Evolutionary conservation across 2,888 invertebrate species (phyloP).

Genomic region (Altica lythri): DNA sequence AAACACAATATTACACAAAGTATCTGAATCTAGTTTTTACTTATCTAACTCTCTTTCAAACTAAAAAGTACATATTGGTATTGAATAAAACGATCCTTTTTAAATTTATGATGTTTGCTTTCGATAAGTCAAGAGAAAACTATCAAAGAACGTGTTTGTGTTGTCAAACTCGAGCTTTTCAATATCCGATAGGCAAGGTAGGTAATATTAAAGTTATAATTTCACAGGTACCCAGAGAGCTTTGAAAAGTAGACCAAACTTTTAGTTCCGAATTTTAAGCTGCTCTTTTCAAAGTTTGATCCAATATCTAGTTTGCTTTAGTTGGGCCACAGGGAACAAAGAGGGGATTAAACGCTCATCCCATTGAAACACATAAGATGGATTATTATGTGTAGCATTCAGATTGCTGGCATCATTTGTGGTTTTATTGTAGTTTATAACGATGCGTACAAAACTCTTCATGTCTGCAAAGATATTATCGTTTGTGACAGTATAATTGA

Average conservation of each 20-base stretch:
- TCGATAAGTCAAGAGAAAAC: conserved; percentile 43
- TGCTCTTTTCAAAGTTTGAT: background rate
- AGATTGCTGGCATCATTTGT: conserved; percentile 43
- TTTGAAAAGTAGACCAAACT: conserved; percentile 37
- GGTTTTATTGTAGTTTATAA: conserved; percentile 46
- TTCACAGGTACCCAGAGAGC: conserved; percentile 43
- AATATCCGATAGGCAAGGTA: conserved; percentile 45
- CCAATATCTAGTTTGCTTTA: background rate
- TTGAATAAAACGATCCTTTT: conserved; percentile 27
- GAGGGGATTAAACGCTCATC: conserved; percentile 57
- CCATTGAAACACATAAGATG: conserved; percentile 55
- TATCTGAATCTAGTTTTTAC: too few species aligned
- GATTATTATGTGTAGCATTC: conserved; percentile 50
- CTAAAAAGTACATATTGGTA: conserved; percentile 7
- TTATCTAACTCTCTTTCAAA: conserved; percentile 6
- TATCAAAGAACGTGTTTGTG: conserved; percentile 43
- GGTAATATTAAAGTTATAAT: conserved; percentile 45
- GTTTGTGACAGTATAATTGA: conserved; percentile 37
- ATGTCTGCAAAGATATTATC: conserved; percentile 37
- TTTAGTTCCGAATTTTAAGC: background rate
- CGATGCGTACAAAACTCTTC: conserved; percentile 42
- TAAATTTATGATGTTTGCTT: conserved; percentile 40
- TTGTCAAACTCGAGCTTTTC: conserved; percentile 44
- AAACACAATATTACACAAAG: too few species aligned
- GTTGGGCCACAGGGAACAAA: conserved; percentile 44